Base-by-base conservation (phyloP, 30 jellyfish, hydroid and myxozoan genomes). In the Hydra vulgaris region DNA sequence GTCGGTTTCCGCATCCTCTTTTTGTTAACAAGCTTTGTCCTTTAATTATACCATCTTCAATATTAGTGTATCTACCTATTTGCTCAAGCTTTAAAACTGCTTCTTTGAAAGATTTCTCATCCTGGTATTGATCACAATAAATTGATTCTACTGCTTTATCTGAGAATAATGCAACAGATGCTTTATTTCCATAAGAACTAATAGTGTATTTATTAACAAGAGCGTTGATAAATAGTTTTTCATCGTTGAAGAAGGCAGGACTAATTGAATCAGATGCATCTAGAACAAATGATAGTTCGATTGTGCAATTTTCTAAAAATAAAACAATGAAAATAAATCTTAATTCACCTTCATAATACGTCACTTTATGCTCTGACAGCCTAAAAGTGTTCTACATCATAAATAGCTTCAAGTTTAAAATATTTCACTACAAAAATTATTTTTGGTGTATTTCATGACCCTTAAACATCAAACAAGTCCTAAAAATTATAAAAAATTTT, bases 11-110 rank as follows among this genome's bases (percentile, higher is more conserved):
- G 20, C 81, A 73, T 25, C 81, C 81, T 12, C 40, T 73, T 26
- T 4, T 12, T 20, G 7, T 74, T 26, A 73, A 27, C 40, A 26
- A 73, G 8, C 18, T 5, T 7, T 73, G 23, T n/a, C 81, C 81
- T 19, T 73, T 73, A 26, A 20, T 25, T 7, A 73, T 19, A 3
- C 81, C 81, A 73, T 73, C 81, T 73, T 73, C 67, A 26, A 73
- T 73, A 26, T 73, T 73, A 3, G 81, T 73, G 40, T 5, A 73
- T 21, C 20, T 26, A 20, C 66, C 81, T n/a, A n/a, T 23, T 68
- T 68, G 75, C 16, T 20, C 12, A 4, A 68, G 75, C 4, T 68
- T 20, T n/a, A 7, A 7, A 20, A 68, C 75, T 68, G 75, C 75
- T 68, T 20, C 27, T 1, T 15, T 68, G 75, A 68, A 68, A 68